phyloP scores from a whole-genome alignment of 2,888 invertebrate species.

The Cerastis rubricosa region DNA sequence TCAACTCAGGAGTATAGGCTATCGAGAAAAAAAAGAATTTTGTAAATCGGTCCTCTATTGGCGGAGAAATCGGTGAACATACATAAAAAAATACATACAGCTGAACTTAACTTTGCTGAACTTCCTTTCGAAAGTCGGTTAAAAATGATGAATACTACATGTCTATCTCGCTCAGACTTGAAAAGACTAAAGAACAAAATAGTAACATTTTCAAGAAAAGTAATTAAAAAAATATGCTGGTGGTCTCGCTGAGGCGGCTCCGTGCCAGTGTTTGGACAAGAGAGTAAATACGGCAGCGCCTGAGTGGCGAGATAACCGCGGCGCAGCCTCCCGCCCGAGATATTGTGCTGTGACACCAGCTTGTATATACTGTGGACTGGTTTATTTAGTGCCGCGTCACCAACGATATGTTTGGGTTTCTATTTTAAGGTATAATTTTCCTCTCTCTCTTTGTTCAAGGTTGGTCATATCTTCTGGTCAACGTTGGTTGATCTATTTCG shows the following conservation, averaged over 20 bases:
- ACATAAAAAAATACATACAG: no score
- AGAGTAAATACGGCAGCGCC: slow-evolving; percentile 46
- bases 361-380: neutral
- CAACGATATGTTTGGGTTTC: neutral
- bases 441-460: neutral
- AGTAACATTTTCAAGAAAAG: slow-evolving; percentile 29
- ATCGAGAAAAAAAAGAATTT: no score
- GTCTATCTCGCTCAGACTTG: neutral
- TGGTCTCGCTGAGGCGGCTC: slow-evolving; percentile 16
- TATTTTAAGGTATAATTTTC: neutral
- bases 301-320: slow-evolving; percentile 44
- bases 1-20: no score
- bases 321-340: neutral
- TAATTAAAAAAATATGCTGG: slow-evolving; percentile 40
- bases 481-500: neutral
- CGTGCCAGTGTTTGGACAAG: slow-evolving; percentile 54
- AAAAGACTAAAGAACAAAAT: neutral
- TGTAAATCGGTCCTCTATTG: no score
- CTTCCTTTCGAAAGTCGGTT: no score
- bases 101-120: no score
- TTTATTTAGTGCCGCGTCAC: neutral
- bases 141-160: neutral
- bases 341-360: neutral
- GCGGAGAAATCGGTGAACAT: no score
- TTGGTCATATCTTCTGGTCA: neutral